Conservation (phyloP, 2,888 invertebrate genomes). For the Hyposoter dolosus region DNA sequence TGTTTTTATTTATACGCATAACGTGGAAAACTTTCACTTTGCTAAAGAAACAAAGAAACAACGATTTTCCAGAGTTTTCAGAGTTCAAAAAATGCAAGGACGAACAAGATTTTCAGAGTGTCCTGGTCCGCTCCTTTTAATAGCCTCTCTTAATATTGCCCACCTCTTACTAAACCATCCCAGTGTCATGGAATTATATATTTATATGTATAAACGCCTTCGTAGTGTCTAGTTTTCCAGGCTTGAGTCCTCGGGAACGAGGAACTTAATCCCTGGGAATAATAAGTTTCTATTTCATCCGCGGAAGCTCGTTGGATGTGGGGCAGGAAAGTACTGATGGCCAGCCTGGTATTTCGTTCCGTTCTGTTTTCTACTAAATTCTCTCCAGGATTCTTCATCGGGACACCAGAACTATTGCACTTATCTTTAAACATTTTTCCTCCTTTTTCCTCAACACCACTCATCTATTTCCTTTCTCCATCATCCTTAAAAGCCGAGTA, state of each 20-base stretch:
- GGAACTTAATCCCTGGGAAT: constrained; percentile 62
- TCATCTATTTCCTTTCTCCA: not conserved
- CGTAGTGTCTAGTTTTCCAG: not conserved
- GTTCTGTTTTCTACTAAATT: constrained; percentile 42
- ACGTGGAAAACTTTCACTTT: not conserved
- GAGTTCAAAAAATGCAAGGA: constrained; percentile 20
- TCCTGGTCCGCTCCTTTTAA: not conserved
- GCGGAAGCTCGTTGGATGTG: constrained; percentile 5
- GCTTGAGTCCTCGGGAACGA: constrained; percentile 36
- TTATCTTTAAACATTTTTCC: constrained; percentile 4
- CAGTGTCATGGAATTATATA: not conserved
- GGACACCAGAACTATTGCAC: constrained; percentile 13
- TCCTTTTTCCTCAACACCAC: not conserved
- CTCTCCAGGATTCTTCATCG: constrained; percentile 25
- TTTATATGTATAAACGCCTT: not conserved
- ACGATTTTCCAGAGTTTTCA: constrained; percentile 31
- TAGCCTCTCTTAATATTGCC: constrained; percentile 70
- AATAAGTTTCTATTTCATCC: constrained; percentile 67
- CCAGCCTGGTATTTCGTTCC: constrained; percentile 51
- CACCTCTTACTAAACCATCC: constrained; percentile 44
- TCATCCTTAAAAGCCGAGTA: not conserved
- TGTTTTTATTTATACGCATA: not conserved
- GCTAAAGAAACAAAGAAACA: constrained; percentile 23
- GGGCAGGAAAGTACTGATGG: not conserved
- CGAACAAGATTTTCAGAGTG: constrained; percentile 14